Evolutionary conservation across 2,888 invertebrate species (phyloP).

Genomic region (Lasioglossum morio): DNA sequence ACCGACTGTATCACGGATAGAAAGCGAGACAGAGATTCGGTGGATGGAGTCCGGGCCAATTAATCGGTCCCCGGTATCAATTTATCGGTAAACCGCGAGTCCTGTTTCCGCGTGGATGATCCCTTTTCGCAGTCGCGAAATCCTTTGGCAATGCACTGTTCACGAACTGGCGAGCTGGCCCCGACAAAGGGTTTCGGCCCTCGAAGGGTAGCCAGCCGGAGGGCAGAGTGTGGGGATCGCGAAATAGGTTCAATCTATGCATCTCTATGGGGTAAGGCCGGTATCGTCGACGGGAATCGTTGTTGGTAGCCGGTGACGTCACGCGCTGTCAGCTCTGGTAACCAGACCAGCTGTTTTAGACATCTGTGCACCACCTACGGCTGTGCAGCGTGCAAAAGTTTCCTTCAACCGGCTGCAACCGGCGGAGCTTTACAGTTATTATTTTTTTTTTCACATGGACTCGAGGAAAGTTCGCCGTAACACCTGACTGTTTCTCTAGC

Average conservation of each 20-base stretch:
- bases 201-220: background rate
- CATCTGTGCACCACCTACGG: constrained; percentile 74
- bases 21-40: background rate
- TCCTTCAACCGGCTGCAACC: background rate
- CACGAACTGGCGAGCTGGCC: constrained; percentile 15
- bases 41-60: constrained; percentile 13
- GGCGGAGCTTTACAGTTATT: background rate
- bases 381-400: constrained; percentile 31
- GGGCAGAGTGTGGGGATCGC: background rate
- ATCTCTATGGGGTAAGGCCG: constrained; percentile 53
- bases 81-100: constrained; percentile 49
- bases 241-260: constrained; percentile 77
- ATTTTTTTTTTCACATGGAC: background rate
- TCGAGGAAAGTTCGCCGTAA: background rate
- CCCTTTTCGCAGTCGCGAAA: constrained; percentile 39
- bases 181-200: constrained; percentile 35
- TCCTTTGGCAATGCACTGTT: constrained; percentile 43
- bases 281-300: constrained; percentile 61
- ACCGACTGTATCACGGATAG: background rate
- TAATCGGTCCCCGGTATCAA: constrained; percentile 51
- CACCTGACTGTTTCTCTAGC: too few species aligned
- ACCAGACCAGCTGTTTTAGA: constrained; percentile 76
- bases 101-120: constrained; percentile 46
- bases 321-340: constrained; percentile 58
- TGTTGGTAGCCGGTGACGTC: constrained; percentile 73